These are phyloP conservation scores for Meiosimyza platycephala DNA, from an alignment of 2,888 invertebrate species.

Conservation along the genomic window DNA sequence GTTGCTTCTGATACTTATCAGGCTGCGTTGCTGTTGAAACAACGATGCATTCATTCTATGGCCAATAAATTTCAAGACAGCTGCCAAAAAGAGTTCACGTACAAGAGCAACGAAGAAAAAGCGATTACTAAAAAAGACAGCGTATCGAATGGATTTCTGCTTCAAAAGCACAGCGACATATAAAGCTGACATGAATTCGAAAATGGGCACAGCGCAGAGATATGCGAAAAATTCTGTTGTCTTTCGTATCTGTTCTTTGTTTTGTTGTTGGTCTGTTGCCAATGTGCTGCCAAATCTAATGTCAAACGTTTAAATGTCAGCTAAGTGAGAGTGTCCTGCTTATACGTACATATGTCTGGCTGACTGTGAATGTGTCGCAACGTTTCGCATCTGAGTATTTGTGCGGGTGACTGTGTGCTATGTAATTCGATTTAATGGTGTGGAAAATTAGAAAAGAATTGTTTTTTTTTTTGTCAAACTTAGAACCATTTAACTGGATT, in stretches of 20 bases:
- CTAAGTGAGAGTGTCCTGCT: conserved; percentile 2
- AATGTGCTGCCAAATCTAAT: conserved; percentile 31
- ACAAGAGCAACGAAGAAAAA: neutral
- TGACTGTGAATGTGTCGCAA: neutral
- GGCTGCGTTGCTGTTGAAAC: neutral
- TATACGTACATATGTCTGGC: neutral
- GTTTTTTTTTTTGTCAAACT: neutral
- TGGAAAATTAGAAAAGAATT: conserved; percentile 50
- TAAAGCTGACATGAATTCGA: neutral
- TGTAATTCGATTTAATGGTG: conserved; percentile 47
- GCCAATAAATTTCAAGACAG: conserved; percentile 30
- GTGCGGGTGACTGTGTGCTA: neutral
- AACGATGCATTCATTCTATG: neutral
- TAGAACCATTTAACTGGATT: no score
- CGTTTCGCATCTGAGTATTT: neutral
- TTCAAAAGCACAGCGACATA: neutral
- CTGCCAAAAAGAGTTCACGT: conserved; percentile 14
- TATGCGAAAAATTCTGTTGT: neutral
- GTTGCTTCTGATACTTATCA: conserved; percentile 16
- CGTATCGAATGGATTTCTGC: neutral
- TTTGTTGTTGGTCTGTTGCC: neutral
- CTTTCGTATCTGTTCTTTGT: neutral
- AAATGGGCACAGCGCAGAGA: neutral
- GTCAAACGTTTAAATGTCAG: conserved; percentile 34
- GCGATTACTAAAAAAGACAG: conserved; percentile 9